A percentile compares a stretch with the other conserved stretches of the same genome.
Conservation (phyloP, 2,113 vertebrate species). For the Chinchilla lanigera region DNA sequence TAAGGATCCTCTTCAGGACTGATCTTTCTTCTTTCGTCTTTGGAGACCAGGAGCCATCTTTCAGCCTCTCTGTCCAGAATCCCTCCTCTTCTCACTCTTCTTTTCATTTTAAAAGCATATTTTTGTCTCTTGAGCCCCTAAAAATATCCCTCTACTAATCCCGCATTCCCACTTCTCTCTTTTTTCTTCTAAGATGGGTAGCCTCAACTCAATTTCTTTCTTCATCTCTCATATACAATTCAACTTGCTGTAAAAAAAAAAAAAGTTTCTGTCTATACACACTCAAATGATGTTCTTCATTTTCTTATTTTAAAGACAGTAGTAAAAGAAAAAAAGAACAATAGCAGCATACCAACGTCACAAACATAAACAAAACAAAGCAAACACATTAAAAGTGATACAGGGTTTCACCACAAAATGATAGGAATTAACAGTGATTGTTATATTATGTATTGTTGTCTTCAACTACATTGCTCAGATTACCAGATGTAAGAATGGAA, state of each 20-base stretch:
- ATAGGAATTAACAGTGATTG: too few relatives aligned
- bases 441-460: too few relatives aligned
- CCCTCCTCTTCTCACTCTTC: neutral
- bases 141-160: neutral
- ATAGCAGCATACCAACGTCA: too few relatives aligned
- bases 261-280: neutral
- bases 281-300: neutral
- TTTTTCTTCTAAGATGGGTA: neutral
- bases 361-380: too few relatives aligned
- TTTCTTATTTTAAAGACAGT: too few relatives aligned
- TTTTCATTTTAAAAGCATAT: neutral
- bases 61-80: neutral
- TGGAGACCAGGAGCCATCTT: neutral
- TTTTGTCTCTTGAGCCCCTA: neutral
- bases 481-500: too few relatives aligned
- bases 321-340: too few relatives aligned
- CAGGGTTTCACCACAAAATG: too few relatives aligned
- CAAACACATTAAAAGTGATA: too few relatives aligned
- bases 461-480: too few relatives aligned
- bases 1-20: neutral
- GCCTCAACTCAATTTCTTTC: neutral
- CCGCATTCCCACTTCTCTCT: neutral
- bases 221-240: neutral
- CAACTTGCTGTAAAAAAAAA: neutral
- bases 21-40: neutral